Percentiles rank a stretch among this genome's conserved stretches.
Evolutionary conservation across 2,797 vertebrate genomes (phyloP).

Genomic region (Enteromius viviparus): DNA sequence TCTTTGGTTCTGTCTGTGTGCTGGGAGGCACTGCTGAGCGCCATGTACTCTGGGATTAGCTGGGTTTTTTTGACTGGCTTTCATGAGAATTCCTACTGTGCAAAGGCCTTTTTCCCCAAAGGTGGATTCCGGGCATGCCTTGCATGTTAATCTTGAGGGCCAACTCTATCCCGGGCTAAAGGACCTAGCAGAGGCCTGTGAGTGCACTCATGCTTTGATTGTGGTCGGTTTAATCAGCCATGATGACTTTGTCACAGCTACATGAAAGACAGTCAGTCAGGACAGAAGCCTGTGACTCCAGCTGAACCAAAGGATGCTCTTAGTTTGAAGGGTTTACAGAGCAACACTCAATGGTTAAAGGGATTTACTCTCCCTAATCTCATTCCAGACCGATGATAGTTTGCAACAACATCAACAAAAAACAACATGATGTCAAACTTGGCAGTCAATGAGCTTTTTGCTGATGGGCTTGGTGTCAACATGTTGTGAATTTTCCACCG

Average conservation of each 20-base stretch:
- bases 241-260: neutral
- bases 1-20: neutral
- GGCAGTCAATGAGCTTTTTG: neutral
- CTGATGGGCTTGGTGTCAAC: neutral
- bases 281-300: neutral
- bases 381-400: no score
- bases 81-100: slow-evolving; percentile 51
- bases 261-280: neutral
- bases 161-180: slow-evolving; percentile 1
- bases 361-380: no score
- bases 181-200: neutral
- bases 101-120: slow-evolving; percentile 35
- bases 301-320: neutral
- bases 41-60: slow-evolving; percentile 31
- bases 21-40: neutral
- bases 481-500: no score
- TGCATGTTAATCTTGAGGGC: slow-evolving; percentile 26
- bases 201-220: neutral
- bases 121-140: slow-evolving; percentile 56
- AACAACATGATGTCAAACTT: neutral
- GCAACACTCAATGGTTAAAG: neutral
- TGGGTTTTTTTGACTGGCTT: slow-evolving; percentile 24
- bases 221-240: slow-evolving; percentile 10
- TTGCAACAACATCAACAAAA: neutral
- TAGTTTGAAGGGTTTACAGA: neutral